Conservation (phyloP, 2,888 invertebrate genomes). For the Camponotus fellah region DNA sequence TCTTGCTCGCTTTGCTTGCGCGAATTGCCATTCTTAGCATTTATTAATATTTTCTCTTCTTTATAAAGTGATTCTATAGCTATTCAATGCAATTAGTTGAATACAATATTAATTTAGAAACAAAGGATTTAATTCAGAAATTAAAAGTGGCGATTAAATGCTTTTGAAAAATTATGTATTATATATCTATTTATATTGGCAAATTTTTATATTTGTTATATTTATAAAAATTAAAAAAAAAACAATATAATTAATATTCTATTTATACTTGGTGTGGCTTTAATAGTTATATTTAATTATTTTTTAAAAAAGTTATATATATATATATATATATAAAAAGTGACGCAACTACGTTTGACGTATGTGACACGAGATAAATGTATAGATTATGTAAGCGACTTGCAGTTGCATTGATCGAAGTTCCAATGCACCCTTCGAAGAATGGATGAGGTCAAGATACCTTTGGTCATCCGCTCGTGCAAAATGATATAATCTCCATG, state of each 20-base stretch:
- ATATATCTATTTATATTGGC: background rate
- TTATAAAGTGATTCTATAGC: background rate
- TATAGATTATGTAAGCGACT: slow-evolving; percentile 68
- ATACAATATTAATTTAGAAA: background rate
- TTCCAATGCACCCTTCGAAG: slow-evolving; percentile 12
- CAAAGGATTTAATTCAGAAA: background rate
- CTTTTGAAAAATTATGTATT: background rate
- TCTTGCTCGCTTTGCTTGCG: background rate
- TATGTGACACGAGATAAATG: slow-evolving; percentile 71
- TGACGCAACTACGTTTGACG: slow-evolving; percentile 67
- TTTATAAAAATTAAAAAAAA: background rate
- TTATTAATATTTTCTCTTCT: background rate
- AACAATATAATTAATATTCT: background rate
- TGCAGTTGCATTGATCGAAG: slow-evolving; percentile 56
- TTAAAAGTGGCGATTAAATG: background rate
- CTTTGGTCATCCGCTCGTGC: slow-evolving; percentile 38
- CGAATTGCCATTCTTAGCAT: background rate
- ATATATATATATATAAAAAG: slow-evolving; percentile 58
- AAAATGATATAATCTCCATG: slow-evolving; percentile 31
- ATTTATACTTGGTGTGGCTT: background rate
- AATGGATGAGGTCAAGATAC: slow-evolving; percentile 61
- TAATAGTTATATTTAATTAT: background rate
- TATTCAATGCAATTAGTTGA: background rate
- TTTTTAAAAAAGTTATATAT: slow-evolving; percentile 45
- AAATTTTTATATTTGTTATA: background rate